Base-by-base conservation (phyloP, 2,113 vertebrate genomes). In the Osmerus eperlanus region DNA sequence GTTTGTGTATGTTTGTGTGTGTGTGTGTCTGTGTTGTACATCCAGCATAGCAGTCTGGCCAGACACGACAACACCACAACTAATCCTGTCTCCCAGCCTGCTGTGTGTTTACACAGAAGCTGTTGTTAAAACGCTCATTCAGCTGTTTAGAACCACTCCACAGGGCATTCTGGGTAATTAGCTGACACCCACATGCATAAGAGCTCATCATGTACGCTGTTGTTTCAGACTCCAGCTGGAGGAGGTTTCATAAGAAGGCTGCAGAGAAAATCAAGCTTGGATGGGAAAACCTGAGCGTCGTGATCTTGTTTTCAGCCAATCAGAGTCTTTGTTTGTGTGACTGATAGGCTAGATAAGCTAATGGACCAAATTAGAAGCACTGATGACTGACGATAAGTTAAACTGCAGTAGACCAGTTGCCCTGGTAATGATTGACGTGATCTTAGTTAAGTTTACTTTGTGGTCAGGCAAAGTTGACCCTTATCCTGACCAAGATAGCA, bases 41-140 rank as follows among this genome's bases (percentile, higher is more conserved):
- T 7, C 21, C 81, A 76, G 75, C 81, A 70, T 77, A 84, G 84
- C 84, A 70, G 84, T 80, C 80, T 84, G 80, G 73, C 84, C 80
- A 66, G 70, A 36, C 70, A 76, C 62, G 25, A 56, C 66, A 47
- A 68, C 28, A 74, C 78, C 55, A 41, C 29, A 47, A 18, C 69
- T 14, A 67, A 70, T 67, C 55, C 51, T 53, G 21, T 72, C 72
- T 83, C 83, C 67, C 51, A 36, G 41, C 8, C 41, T 47, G 41
- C 9, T 47, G 41, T 47, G 56, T 58, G 74, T 52, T 81, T 84
- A 82, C 82, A 72, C 75, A 70, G 76, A 70, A 75, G 77, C 78
- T 73, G 83, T 80, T 87, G 80, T 87, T 76, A 70, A 73, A 59
- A 79, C 19, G 66, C 47, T 41, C 41, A 2, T 47, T 47, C 41